Evolutionary conservation across 2,888 invertebrate genomes (phyloP).

Genomic region (Escarpia spicata): DNA sequence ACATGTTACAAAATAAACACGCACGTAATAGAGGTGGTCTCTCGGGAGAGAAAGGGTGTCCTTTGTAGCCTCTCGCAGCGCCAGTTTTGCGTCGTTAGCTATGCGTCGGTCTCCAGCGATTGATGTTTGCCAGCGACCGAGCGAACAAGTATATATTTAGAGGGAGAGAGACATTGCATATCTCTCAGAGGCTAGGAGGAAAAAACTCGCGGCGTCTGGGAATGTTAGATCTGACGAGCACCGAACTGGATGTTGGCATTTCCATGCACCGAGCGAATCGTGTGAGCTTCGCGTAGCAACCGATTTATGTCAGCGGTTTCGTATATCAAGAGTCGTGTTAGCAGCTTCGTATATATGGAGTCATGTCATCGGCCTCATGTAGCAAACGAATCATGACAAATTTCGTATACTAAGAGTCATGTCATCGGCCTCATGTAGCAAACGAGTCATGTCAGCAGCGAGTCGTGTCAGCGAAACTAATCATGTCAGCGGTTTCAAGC

Average conservation of each 20-base stretch:
- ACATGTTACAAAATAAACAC: not conserved
- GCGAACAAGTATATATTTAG: not conserved
- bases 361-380: not conserved
- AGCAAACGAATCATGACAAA: not conserved
- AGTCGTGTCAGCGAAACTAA: too few species aligned
- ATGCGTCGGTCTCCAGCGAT: not conserved
- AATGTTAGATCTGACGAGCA: constrained; percentile 7
- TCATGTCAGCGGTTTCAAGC: too few species aligned
- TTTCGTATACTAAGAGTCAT: too few species aligned
- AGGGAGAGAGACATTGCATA: not conserved
- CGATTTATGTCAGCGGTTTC: not conserved
- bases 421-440: too few species aligned
- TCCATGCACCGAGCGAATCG: not conserved
- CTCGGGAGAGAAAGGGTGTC: not conserved
- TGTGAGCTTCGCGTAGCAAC: not conserved
- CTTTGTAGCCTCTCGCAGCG: not conserved
- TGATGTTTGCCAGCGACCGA: not conserved
- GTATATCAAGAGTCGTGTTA: not conserved
- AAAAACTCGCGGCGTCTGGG: constrained; percentile 4
- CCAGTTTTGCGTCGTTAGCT: not conserved
- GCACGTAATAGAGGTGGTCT: not conserved
- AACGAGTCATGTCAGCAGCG: too few species aligned
- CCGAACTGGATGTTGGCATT: constrained; percentile 3
- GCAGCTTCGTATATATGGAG: not conserved
- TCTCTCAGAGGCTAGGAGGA: not conserved